Evolutionary conservation across 2,888 invertebrate genomes (phyloP), one percentile per base, ranked within the genome.

Genomic region (Lissocephala sabroskyi): DNA sequence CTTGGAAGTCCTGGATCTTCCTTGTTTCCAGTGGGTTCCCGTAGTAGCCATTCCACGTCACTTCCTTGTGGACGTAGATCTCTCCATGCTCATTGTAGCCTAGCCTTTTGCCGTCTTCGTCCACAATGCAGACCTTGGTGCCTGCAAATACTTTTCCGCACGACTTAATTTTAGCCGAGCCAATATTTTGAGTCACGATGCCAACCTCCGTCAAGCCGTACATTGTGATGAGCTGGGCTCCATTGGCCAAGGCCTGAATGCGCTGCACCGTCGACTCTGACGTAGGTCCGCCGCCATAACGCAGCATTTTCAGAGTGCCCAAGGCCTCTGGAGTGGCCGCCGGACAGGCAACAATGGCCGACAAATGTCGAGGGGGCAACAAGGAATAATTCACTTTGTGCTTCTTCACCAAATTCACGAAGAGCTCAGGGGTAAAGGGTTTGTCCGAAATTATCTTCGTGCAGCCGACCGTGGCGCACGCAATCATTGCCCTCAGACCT

Each of bases 41-140:
- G 44, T 70, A 79, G 23, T 82, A 83, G 5, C 82, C 82, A n/a
- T 35, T 39, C 74, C 79, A 79, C 10, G 42, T 41, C 1, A 13
- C 29, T 0, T 43, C 43, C 1, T 47, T 45, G 14, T 62, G 45
- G 0, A 64, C 16, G 7, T 54, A 60, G 33, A 82, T 52, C 45
- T 82, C 80, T 2, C 82, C 82, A 0, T 56, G 32, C 45, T 77
- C 49, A 13, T 59, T 56, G 3, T 53, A 32, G 0, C 61, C 65
- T 30, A 79, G 49, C 28, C 52, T 50, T 1, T 62, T 44, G 0
- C 73, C 76, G 10, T 70, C 48, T 0, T 79, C 74, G 43, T 76
- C 56, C 2, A 79, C 48, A 40, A 82, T 71, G 39, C 70, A 70
- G 1, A 59, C 33, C 7, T 46, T 43, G 0, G 57, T 1, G 19